Base-by-base conservation (phyloP, 2,113 vertebrate genomes). In the Paramormyrops kingsleyae region DNA sequence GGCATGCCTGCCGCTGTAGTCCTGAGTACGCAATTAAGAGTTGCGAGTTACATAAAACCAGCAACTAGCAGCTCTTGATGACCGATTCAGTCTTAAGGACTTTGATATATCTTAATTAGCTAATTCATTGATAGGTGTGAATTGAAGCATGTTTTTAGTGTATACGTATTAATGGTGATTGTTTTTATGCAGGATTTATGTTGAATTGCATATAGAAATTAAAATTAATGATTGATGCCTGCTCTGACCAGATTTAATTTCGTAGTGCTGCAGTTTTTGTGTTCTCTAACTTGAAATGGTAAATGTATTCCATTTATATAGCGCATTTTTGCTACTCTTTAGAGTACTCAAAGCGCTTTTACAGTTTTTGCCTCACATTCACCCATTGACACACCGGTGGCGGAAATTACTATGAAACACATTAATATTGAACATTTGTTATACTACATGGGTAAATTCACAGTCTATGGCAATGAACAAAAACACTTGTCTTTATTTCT, bases 401-500 rank as follows among this genome's bases (percentile, higher is more conserved):
- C 0, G 2, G 3, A 52, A 52, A 70, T 70, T 31, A 70, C n/a
- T 59, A n/a, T 59, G 56, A n/a, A n/a, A 59, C 24, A 59, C 6
- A 59, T 24, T 27, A n/a, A 66, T 66, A 27, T 66, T 66, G n/a
- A 31, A 31, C 2, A 70, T 70, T 31, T 70, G 62, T 70, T 70
- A 70, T 70, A 13, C 62, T 31, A 31, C 62, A 42, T 39, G 0
- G 15, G 5, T 80, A 80, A 80, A 80, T 80, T 39, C 31, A 77
- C 3, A 35, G 13, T 77, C 70, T 77, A 1, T 77, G 39, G 31
- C 21, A 83, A 46, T 83, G 8, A 46, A 46, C 8, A 84, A 44
- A 46, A 46, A 56, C n/a, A 35, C 17, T 21, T n/a, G 56, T 31
- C 83, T 70, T 92, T 86, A 2, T 15, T 35, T 94, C 35, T 91